Percentiles rank a stretch among this genome's conserved stretches.
Evolutionary conservation across 2,888 invertebrate species (phyloP).

Genomic region (Eristalis arbustorum): DNA sequence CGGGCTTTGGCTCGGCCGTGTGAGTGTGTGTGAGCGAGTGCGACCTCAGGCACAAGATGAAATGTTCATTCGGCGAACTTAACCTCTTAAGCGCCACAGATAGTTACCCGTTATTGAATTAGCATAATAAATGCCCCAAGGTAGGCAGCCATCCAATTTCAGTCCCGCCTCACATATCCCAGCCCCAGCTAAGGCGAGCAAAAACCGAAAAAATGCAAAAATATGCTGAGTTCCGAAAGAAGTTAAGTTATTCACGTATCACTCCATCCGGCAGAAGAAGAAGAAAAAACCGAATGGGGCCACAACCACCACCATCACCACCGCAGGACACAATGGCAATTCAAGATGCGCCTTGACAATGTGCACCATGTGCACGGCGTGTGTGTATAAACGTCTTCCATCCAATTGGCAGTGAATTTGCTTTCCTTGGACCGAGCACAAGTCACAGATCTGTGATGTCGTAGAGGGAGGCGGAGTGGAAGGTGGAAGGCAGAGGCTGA

Average conservation of each 20-base stretch:
- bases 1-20: not conserved
- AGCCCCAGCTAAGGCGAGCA: not conserved
- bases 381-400: constrained; percentile 54
- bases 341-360: constrained; percentile 63
- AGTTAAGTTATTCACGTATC: constrained; percentile 66
- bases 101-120: constrained; percentile 70
- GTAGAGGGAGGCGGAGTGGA: too few species aligned
- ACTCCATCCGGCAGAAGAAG: not conserved
- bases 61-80: constrained; percentile 64
- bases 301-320: not conserved
- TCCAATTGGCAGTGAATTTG: constrained; percentile 68
- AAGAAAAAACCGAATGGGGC: not conserved
- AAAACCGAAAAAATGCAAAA: constrained; percentile 21
- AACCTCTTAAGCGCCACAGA: constrained; percentile 71
- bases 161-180: constrained; percentile 53
- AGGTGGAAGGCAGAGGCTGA: not conserved
- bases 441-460: not conserved
- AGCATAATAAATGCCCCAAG: constrained; percentile 70
- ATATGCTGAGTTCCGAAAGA: constrained; percentile 52
- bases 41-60: constrained; percentile 51
- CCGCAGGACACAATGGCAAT: constrained; percentile 41
- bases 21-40: not conserved
- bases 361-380: constrained; percentile 55
- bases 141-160: constrained; percentile 69
- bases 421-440: constrained; percentile 17